These are phyloP conservation scores for Apteryx mantelli DNA, from an alignment of 2,113 vertebrate genomes.

Conservation along the genomic window DNA sequence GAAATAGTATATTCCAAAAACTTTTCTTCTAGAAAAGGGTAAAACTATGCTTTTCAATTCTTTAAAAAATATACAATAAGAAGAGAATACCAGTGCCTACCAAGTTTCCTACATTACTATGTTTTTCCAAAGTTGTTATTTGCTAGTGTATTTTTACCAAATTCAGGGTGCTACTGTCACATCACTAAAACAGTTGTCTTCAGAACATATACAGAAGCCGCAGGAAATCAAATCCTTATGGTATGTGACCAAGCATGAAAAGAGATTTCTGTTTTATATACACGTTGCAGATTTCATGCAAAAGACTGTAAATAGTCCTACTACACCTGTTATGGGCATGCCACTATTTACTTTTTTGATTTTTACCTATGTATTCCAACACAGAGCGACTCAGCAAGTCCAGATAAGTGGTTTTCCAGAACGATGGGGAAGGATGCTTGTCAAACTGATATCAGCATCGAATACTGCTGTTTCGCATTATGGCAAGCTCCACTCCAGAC, in stretches of 20 bases:
- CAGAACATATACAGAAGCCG: neutral
- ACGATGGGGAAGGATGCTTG: neutral
- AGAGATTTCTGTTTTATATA: neutral
- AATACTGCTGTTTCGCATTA: conserved; percentile 34
- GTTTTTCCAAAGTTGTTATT: neutral
- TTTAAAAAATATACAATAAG: neutral
- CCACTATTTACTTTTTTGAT: conserved; percentile 20
- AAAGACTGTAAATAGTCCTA: conserved; percentile 11
- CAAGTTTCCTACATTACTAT: neutral
- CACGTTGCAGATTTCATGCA: neutral
- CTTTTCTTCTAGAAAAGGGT: neutral
- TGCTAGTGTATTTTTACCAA: neutral
- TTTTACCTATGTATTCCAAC: conserved; percentile 60
- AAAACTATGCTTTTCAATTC: neutral
- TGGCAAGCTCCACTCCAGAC: neutral
- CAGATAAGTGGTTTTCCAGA: conserved; percentile 61
- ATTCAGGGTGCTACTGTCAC: neutral
- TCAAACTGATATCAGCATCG: conserved; percentile 24
- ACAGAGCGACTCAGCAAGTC: conserved; percentile 53
- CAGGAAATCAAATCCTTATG: neutral
- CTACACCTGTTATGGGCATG: conserved; percentile 10
- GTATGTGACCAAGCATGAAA: neutral
- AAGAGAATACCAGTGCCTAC: neutral
- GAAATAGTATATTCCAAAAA: neutral
- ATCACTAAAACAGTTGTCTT: neutral